These are phyloP conservation scores for Lampris megalopsis DNA, from an alignment of 2,113 vertebrate species.

Conservation along the genomic window DNA sequence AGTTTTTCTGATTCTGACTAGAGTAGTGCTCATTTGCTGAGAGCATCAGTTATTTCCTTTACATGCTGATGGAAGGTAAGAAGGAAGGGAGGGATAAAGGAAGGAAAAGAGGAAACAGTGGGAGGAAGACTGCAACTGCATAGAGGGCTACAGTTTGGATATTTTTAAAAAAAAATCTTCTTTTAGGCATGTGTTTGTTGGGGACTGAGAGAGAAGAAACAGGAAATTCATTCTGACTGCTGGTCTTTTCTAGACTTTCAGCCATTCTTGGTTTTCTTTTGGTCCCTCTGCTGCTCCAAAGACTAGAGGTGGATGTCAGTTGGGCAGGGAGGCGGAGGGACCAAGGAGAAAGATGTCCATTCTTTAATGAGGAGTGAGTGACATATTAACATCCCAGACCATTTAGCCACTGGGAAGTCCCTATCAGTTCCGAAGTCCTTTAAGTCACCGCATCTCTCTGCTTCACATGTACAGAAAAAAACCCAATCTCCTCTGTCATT, in stretches of 20 bases:
- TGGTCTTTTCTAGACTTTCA: neutral
- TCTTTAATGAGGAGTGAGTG: constrained; percentile 45
- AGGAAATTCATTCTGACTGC: constrained; percentile 6
- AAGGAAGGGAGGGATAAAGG: constrained; percentile 5
- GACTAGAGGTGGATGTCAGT: constrained; percentile 38
- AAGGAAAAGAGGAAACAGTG: constrained; percentile 18
- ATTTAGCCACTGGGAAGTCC: constrained; percentile 2
- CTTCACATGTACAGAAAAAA: constrained; percentile 27
- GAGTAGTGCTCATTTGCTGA: constrained; percentile 11
- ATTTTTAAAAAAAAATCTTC: constrained; percentile 12
- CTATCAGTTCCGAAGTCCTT: constrained; percentile 20
- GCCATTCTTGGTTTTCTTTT: constrained; percentile 20
- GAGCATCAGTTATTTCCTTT: constrained; percentile 25
- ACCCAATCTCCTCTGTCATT: constrained; percentile 26
- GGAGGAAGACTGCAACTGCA: constrained; percentile 74
- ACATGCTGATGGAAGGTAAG: constrained; percentile 43
- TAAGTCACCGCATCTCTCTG: constrained; percentile 2
- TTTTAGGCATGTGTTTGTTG: constrained; percentile 1
- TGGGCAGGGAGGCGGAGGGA: constrained; percentile 4
- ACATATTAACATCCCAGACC: constrained; percentile 9
- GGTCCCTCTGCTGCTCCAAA: constrained; percentile 39
- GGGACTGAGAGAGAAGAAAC: constrained; percentile 34
- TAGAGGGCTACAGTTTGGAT: constrained; percentile 55
- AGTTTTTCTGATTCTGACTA: neutral
- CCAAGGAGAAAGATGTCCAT: constrained; percentile 54